Percentiles rank a stretch among this genome's conserved stretches.
phyloP scores from a whole-genome alignment of 2,888 invertebrate genomes.

The Plusia festucae region DNA sequence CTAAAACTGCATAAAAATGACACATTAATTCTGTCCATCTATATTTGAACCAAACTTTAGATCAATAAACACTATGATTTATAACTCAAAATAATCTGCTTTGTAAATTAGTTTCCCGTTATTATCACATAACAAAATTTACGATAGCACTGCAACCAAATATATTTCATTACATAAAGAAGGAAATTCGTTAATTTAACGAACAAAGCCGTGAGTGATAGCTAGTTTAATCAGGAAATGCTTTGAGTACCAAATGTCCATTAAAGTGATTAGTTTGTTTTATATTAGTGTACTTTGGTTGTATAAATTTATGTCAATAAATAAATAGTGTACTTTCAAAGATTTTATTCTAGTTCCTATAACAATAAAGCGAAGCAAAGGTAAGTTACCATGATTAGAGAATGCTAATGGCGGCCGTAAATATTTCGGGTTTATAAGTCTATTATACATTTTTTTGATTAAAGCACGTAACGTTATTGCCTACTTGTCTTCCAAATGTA shows the following conservation, averaged over 20 bases:
- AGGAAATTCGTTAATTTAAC: conserved; percentile 10
- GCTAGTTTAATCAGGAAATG: conserved; percentile 15
- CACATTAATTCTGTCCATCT: neutral
- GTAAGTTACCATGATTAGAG: neutral
- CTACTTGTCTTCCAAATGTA: too few relatives aligned
- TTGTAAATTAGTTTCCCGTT: conserved; percentile 12
- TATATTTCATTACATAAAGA: conserved; percentile 13
- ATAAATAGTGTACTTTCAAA: neutral
- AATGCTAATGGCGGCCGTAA: neutral
- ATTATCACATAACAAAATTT: conserved; percentile 17
- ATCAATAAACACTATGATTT: conserved; percentile 31
- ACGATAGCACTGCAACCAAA: neutral
- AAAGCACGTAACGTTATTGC: too few relatives aligned
- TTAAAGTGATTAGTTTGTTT: neutral
- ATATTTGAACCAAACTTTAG: neutral
- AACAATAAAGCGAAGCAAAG: neutral
- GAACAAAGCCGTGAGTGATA: neutral
- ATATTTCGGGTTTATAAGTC: too few relatives aligned
- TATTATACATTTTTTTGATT: too few relatives aligned
- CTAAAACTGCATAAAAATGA: neutral
- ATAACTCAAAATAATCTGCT: conserved; percentile 25
- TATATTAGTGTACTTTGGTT: conserved; percentile 1
- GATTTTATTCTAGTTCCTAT: neutral
- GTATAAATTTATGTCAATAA: neutral
- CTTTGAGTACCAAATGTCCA: neutral